phyloP scores from a whole-genome alignment of 1,140 invertebrate species.

The Thaumetopoea pityocampa region DNA sequence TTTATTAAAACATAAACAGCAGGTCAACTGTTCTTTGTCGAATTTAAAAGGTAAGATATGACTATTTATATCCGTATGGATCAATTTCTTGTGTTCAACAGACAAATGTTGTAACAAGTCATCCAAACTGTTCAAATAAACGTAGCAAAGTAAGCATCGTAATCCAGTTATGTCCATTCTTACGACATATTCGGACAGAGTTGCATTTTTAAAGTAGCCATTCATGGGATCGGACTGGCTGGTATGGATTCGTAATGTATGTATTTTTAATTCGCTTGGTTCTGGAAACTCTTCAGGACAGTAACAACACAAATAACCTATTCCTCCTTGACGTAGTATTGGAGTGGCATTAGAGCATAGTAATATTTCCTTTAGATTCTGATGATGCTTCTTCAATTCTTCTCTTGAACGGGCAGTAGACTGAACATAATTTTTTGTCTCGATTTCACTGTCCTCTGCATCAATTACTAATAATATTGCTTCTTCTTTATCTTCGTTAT shows the following conservation, averaged over 20 bases:
- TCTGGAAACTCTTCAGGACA: slow-evolving; percentile 12
- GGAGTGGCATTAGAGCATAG: slow-evolving; percentile 21
- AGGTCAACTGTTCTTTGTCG: neutral
- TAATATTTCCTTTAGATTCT: slow-evolving; percentile 7
- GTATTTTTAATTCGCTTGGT: slow-evolving; percentile 15
- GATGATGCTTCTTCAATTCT: slow-evolving; percentile 3
- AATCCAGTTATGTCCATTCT: slow-evolving; percentile 25
- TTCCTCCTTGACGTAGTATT: slow-evolving; percentile 5
- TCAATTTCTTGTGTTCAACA: neutral
- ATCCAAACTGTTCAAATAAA: slow-evolving; percentile 12
- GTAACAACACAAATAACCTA: slow-evolving; percentile 20
- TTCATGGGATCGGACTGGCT: neutral
- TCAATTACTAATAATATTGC: too few relatives aligned
- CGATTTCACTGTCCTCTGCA: too few relatives aligned
- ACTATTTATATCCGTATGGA: slow-evolving; percentile 5
- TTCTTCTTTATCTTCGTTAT: too few relatives aligned
- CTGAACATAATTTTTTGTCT: too few relatives aligned
- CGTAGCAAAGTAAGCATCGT: slow-evolving; percentile 20
- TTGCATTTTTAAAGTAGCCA: neutral
- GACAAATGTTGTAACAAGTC: neutral
- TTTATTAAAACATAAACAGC: neutral
- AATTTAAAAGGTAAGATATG: slow-evolving; percentile 11
- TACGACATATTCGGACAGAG: slow-evolving; percentile 2
- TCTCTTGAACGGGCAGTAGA: too few relatives aligned
- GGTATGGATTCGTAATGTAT: slow-evolving; percentile 7